Percentiles rank a stretch among this genome's conserved stretches.
Conservation (phyloP, 2,797 vertebrate species). For the Lepilemur ruficaudatus region DNA sequence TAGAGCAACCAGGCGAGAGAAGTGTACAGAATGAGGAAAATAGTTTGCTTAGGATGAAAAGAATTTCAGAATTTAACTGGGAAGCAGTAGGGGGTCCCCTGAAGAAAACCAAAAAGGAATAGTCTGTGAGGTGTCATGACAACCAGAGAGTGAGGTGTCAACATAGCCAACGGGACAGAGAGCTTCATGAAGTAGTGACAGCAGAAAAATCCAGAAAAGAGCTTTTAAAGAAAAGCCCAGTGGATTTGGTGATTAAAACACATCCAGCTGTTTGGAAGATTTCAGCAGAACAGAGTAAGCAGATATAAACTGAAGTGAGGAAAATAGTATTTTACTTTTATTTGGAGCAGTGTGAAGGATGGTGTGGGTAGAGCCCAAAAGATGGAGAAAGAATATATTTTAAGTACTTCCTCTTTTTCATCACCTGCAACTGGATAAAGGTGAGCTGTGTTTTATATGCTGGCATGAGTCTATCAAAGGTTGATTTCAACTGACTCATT, state of each 20-base stretch:
- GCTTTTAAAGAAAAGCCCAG: not conserved
- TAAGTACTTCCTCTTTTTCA: not conserved
- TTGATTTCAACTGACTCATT: slow-evolving; percentile 52
- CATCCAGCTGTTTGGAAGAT: not conserved
- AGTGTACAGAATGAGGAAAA: not conserved
- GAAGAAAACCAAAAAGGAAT: not conserved
- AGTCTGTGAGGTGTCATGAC: not conserved
- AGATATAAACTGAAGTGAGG: not conserved
- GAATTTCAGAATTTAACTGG: not conserved
- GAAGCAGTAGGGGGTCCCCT: not conserved
- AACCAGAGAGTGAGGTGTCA: not conserved
- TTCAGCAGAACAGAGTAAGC: not conserved
- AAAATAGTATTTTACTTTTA: slow-evolving; percentile 49
- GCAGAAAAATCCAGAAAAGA: slow-evolving; percentile 45
- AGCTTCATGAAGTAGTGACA: not conserved
- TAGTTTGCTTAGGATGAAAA: not conserved
- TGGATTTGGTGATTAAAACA: not conserved
- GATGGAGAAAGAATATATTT: not conserved
- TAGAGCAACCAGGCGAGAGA: not conserved
- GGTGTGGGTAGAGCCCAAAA: not conserved
- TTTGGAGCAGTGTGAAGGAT: not conserved
- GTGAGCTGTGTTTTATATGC: slow-evolving; percentile 49
- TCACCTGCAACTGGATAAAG: not conserved
- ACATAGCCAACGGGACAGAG: not conserved
- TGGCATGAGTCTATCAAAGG: slow-evolving; percentile 54